These are phyloP conservation scores for Dipodomys spectabilis DNA, from an alignment of 2,113 vertebrate genomes.

Conservation along the genomic window DNA sequence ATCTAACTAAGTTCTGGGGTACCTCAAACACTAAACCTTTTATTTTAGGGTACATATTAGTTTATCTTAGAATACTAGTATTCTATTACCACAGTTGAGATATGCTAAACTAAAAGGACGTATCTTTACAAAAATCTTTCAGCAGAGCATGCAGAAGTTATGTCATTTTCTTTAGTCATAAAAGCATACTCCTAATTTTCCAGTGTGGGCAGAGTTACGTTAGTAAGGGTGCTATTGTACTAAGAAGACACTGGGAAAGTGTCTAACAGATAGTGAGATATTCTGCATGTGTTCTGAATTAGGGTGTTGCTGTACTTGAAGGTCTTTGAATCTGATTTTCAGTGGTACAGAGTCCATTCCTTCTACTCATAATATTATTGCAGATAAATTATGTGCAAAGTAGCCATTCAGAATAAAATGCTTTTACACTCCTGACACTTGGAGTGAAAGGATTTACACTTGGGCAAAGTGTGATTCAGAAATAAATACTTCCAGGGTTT, in stretches of 20 bases:
- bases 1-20: not conserved
- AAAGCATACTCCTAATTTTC: not conserved
- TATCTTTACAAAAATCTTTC: not conserved
- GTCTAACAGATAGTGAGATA: not conserved
- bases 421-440: not conserved
- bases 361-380: not conserved
- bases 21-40: not conserved
- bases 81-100: not conserved
- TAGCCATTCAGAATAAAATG: not conserved
- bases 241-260: not conserved
- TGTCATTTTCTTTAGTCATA: slow-evolving; percentile 18
- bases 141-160: not conserved
- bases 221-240: not conserved
- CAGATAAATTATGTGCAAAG: not conserved
- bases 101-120: not conserved
- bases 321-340: not conserved
- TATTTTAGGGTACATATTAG: not conserved
- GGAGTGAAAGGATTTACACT: not conserved
- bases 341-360: not conserved
- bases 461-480: not conserved
- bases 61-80: not conserved
- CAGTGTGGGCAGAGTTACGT: not conserved
- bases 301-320: not conserved
- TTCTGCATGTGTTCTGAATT: not conserved
- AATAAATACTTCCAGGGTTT: not conserved